Base-by-base conservation (phyloP, 2,888 invertebrate genomes). In the Athripsodes cinereus region DNA sequence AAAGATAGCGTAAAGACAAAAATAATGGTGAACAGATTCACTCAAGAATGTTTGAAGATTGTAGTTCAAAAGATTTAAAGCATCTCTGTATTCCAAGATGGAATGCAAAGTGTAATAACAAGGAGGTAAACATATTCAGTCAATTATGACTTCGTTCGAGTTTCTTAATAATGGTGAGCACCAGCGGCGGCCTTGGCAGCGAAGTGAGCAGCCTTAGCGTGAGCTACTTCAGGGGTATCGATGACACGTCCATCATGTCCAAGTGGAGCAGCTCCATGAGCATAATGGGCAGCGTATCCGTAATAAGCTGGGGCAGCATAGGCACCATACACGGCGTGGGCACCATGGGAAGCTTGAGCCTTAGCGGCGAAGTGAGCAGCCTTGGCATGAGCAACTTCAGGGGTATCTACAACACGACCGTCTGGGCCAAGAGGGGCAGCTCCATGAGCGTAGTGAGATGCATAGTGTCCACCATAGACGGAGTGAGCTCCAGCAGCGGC, bases 191-290 rank as follows among this genome's bases (percentile, higher is more conserved):
- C 55, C 16, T 31, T 44, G 61, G 81, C 82, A 63, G 82, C 81
- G 64, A 81, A 77, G 70, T 83, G 82, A 59, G 79, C 77, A 64
- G 81, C 80, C 66, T 79, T 80, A 57, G 83, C 83, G 63, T 79
- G 79, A 59, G 81, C 81, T 57, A 83, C 82, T 67, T 82, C 82
- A 47, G 81, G 81, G 65, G 81, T 81, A 66, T 81, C 82, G 48
- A 63, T 59, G 48, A 61, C 58, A 22, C 60, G 60, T 11, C 60
- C 60, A 22, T 61, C 60, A 40, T 55, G 55, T 34, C 58, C 60
- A 40, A 61, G 47, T 35, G 54, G 54, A 18, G 60, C 60, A n/a
- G 21, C 52, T n/a, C 54, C 60, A 26, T 57, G 22, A 18, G 53
- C 53, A 11, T 53, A 52, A 20, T 35, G 53, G 19, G 53, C 49